phyloP scores from a whole-genome alignment of 2,113 vertebrate species.

The Camelus bactrianus region DNA sequence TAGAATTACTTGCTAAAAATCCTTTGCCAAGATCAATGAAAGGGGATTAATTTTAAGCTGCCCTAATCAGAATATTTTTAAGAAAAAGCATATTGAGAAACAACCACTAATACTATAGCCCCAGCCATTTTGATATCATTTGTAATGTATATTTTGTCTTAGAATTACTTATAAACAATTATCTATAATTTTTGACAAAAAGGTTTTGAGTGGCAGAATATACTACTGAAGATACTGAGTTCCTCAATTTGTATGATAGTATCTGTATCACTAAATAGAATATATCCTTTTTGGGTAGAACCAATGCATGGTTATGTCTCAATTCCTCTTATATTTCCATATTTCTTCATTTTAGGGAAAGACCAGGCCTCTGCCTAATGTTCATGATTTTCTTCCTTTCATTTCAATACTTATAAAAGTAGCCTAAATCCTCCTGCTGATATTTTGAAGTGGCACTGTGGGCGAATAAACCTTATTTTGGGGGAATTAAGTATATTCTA shows the following conservation, averaged over 20 bases:
- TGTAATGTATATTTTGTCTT: slow-evolving; percentile 15
- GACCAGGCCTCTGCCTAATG: background rate
- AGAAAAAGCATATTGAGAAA: slow-evolving; percentile 78
- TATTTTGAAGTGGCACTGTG: slow-evolving; percentile 9
- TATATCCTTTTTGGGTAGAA: background rate
- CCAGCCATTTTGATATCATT: slow-evolving; percentile 18
- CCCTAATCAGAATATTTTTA: slow-evolving; percentile 88
- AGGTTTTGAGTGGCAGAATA: slow-evolving; percentile 16
- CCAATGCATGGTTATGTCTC: background rate
- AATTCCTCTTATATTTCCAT: background rate
- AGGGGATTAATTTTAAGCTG: slow-evolving; percentile 92
- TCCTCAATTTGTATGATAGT: background rate
- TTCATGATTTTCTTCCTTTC: background rate
- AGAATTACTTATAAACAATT: slow-evolving; percentile 42
- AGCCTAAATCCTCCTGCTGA: background rate
- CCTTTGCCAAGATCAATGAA: slow-evolving; percentile 92
- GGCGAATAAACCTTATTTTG: background rate
- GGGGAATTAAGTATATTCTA: background rate
- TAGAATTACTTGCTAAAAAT: slow-evolving; percentile 91
- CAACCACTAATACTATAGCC: slow-evolving; percentile 75
- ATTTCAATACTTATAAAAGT: background rate
- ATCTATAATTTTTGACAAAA: background rate
- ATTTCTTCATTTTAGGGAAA: background rate
- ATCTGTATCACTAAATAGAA: background rate
- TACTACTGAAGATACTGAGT: background rate